Percentiles rank a stretch among this genome's conserved stretches.
phyloP scores from a whole-genome alignment of 2,797 vertebrate genomes.

The Chrysocyon brachyurus region DNA sequence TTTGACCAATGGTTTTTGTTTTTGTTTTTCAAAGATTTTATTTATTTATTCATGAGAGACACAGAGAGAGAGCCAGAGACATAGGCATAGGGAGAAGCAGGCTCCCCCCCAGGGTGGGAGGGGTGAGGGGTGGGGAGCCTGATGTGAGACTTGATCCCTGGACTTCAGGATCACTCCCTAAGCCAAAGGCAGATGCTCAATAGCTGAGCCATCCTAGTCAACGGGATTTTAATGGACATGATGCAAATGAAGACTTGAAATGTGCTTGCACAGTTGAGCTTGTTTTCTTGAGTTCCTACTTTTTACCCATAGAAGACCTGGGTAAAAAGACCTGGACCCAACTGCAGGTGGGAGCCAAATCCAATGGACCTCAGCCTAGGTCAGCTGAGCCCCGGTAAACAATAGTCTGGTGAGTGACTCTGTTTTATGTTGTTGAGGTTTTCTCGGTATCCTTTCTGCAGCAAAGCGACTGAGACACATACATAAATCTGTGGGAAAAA shows the following conservation, averaged over 20 bases:
- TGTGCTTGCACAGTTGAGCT: neutral
- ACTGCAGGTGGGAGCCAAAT: neutral
- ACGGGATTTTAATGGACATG: neutral
- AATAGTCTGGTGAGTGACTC: neutral
- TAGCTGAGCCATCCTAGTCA: too few species aligned
- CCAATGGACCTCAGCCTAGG: neutral
- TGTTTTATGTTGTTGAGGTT: neutral
- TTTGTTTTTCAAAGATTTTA: too few species aligned
- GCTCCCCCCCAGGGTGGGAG: too few species aligned
- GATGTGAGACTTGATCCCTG: too few species aligned
- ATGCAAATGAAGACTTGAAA: neutral
- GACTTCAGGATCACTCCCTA: too few species aligned
- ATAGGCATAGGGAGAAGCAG: too few species aligned
- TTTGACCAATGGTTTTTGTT: neutral
- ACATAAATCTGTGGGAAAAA: neutral
- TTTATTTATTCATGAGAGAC: too few species aligned
- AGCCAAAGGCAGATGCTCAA: too few species aligned
- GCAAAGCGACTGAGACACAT: neutral
- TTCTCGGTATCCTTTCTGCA: neutral
- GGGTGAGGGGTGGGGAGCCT: too few species aligned
- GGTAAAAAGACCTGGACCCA: neutral
- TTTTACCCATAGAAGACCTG: neutral
- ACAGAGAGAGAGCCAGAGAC: too few species aligned
- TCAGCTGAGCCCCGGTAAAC: neutral
- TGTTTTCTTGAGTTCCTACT: neutral